Evolutionary conservation across 2,113 vertebrate genomes (phyloP), one percentile per base, ranked within the genome.

Genomic region (Pontoporia blainvillei): DNA sequence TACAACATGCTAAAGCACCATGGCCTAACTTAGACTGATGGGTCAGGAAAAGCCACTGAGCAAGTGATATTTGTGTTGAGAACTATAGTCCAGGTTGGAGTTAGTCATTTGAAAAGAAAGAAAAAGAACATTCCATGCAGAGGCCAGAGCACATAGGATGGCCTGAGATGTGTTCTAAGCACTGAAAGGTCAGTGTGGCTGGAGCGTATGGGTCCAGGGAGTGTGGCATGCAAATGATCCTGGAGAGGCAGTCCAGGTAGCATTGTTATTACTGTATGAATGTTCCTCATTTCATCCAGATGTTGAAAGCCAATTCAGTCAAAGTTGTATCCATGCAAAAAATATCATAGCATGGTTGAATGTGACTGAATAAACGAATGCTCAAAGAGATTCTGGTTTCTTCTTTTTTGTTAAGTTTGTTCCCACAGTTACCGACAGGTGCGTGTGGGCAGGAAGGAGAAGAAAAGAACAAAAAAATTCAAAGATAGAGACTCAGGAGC

Each of bases 401-500:
- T 76, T 91, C 12, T 2, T 69, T 92, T 95, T 61, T 78, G n/a
- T 64, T 95, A 62, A 87, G 15, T 75, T 18, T 83, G 10, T 78
- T 78, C 17, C 62, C n/a, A 64, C 21, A 94, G n/a, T 88, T 52
- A 57, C 36, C 0, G 4, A 69, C 85, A 96, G 57, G 46, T 72
- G 17, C 57, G 49, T 75, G 34, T 39, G 21, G 78, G 31, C 20
- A 88, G 62, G 31, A 86, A 87, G 17, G n/a, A 64, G 17, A 39
- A 73, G 25, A 71, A 44, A 75, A 57, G 18, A 21, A 29, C 69
- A 59, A 86, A 20, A 21, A 49, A 44, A 41, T 72, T 91, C 66
- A 94, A 94, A 85, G 85, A 76, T n/a, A 93, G 46, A 94, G 71
- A 92, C n/a, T 92, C 29, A 73, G 67, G 9, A 72, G 44, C 29